Base-by-base conservation (phyloP, 2,113 vertebrate genomes). In the Planiliza haematocheilus region DNA sequence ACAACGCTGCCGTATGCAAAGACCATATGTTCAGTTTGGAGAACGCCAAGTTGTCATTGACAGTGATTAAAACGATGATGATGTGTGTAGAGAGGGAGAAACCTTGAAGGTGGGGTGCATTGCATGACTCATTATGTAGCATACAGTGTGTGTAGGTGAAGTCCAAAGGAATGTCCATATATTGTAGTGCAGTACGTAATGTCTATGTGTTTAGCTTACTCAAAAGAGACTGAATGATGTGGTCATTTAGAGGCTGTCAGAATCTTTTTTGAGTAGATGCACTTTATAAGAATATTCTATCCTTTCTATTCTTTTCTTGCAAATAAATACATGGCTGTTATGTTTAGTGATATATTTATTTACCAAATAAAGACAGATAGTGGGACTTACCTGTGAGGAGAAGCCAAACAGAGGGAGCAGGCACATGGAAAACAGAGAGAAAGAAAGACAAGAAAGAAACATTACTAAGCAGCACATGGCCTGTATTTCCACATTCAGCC, bases 351-450 rank as follows among this genome's bases (percentile, higher is more conserved):
- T 24, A 43, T 52, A 77, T 71, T 63, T 7, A 30, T 24, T 39
- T 13, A 53, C 45, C 43, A 55, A 71, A 58, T 34, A 60, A 60
- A 24, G 39, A 58, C 39, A n/a, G 66, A 68, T 41, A 53, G 48
- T 14, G 36, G 16, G 13, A 93, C 91, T 92, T 92, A 93, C 93
- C 92, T 93, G 74, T 11, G 46, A 67, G 60, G 61, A 77, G 60
- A 70, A 74, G 66, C 45, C 76, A 53, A 41, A 43, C n/a, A 37
- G 68, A 56, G 12, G 39, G 71, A 49, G 59, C 61, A 30, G 57
- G 65, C 56, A 60, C 77, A 90, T 89, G 80, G 53, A 89, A 85
- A 81, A 77, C 50, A 83, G 10, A 77, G 57, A 74, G 50, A 84
- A 48, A 85, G 53, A 62, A 37, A 74, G 73, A 81, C 60, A 68